A percentile compares a stretch with the other conserved stretches of the same genome.
These are phyloP conservation scores for Pseudomyrmex gracilis DNA, from an alignment of 1,140 invertebrate species.

Conservation along the genomic window DNA sequence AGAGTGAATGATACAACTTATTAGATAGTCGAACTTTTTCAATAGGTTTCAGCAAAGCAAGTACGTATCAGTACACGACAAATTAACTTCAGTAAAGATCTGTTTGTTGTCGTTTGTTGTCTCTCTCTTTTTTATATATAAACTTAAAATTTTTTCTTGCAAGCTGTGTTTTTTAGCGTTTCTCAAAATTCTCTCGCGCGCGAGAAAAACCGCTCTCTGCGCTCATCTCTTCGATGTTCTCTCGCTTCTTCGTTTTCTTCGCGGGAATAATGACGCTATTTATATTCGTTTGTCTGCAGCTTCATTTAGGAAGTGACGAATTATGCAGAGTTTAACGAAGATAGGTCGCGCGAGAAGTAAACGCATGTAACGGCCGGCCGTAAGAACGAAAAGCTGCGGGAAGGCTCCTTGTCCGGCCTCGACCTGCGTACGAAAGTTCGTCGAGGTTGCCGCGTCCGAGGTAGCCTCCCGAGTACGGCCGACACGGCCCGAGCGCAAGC, in stretches of 20 bases:
- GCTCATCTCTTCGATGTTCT: constrained; percentile 23
- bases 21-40: too few relatives aligned
- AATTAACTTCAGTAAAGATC: too few relatives aligned
- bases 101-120: too few relatives aligned
- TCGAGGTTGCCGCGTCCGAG: constrained; percentile 64
- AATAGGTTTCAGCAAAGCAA: too few relatives aligned
- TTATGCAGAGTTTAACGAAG: constrained; percentile 32
- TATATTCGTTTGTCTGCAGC: neutral
- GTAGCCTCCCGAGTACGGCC: constrained; percentile 63
- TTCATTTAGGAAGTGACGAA: constrained; percentile 53
- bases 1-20: too few relatives aligned
- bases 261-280: constrained; percentile 55
- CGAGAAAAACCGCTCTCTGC: neutral
- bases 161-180: too few relatives aligned
- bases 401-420: constrained; percentile 69
- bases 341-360: constrained; percentile 12
- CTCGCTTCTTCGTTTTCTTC: constrained; percentile 38
- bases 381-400: constrained; percentile 38
- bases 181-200: neutral
- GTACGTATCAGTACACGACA: too few relatives aligned
- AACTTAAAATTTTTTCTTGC: too few relatives aligned
- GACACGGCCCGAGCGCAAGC: constrained; percentile 58
- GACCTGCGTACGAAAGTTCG: constrained; percentile 72
- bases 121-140: too few relatives aligned
- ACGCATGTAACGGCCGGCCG: constrained; percentile 38